phyloP scores from a whole-genome alignment of 2,113 vertebrate genomes.

The Albula goreensis region DNA sequence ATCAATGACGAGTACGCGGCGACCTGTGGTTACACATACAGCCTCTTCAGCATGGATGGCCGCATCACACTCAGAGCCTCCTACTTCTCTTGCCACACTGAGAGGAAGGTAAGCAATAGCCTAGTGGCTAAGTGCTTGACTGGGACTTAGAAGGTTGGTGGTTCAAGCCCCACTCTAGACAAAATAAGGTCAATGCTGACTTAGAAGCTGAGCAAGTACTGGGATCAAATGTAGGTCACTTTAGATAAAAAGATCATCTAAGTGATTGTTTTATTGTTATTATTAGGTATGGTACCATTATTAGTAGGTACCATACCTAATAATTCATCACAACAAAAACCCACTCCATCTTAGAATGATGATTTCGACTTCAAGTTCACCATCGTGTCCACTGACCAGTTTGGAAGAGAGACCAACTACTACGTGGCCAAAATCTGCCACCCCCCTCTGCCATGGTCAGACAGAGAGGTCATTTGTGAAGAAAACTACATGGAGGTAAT shows the following conservation, averaged over 20 bases:
- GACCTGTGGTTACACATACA: slow-evolving; percentile 54
- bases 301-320: no score
- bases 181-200: no score
- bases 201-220: no score
- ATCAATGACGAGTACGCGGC: slow-evolving; percentile 36
- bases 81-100: slow-evolving; percentile 59
- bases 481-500: slow-evolving; percentile 62
- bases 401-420: slow-evolving; percentile 17
- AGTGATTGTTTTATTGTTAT: no score
- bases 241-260: no score
- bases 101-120: slow-evolving; percentile 39
- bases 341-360: slow-evolving; percentile 42
- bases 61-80: slow-evolving; percentile 54
- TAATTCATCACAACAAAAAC: not conserved
- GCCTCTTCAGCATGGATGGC: slow-evolving; percentile 28
- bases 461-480: slow-evolving; percentile 56
- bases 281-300: no score
- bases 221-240: no score
- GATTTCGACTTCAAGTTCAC: slow-evolving; percentile 55
- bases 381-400: slow-evolving; percentile 30
- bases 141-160: no score
- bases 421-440: slow-evolving; percentile 42
- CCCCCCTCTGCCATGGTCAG: slow-evolving; percentile 37
- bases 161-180: no score
- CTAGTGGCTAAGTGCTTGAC: no score